phyloP scores from a whole-genome alignment of 2,113 vertebrate genomes.

The Muscicapa adusta region DNA sequence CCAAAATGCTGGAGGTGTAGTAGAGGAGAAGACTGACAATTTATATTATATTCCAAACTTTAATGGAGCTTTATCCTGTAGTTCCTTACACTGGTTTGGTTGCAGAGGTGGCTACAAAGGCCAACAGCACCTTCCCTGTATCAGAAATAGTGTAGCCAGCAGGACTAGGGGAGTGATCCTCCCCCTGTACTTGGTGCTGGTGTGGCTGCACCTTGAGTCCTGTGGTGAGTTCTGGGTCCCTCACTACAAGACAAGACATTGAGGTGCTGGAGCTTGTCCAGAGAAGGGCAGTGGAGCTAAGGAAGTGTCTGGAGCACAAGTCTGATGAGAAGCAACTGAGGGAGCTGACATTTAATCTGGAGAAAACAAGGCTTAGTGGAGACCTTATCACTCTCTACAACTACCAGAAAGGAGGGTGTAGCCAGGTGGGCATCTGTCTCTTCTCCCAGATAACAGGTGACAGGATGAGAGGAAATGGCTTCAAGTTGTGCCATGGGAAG shows the following conservation, averaged over 20 bases:
- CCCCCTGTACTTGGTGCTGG: not conserved
- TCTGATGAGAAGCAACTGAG: not conserved
- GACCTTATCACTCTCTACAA: not conserved
- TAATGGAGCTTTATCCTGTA: not conserved
- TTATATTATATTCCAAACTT: not conserved
- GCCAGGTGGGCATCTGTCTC: rapidly evolving
- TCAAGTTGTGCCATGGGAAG: not conserved
- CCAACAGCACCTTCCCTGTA: not conserved
- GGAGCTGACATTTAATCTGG: not conserved
- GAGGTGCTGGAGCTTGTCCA: not conserved
- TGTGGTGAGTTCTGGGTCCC: not conserved
- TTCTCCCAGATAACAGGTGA: not conserved
- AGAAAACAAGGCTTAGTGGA: not conserved
- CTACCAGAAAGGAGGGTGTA: not conserved
- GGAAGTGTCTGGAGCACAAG: not conserved
- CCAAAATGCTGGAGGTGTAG: not conserved
- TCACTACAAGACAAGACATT: not conserved
- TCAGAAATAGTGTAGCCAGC: not conserved
- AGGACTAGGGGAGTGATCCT: not conserved
- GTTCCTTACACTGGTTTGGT: not conserved
- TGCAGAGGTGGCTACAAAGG: not conserved
- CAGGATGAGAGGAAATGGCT: not conserved
- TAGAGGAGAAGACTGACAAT: not conserved
- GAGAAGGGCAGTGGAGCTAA: not conserved
- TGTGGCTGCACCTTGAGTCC: not conserved